Percentiles rank a stretch among this genome's conserved stretches.
phyloP scores from a whole-genome alignment of 2,113 vertebrate genomes.

The Mola mola region DNA sequence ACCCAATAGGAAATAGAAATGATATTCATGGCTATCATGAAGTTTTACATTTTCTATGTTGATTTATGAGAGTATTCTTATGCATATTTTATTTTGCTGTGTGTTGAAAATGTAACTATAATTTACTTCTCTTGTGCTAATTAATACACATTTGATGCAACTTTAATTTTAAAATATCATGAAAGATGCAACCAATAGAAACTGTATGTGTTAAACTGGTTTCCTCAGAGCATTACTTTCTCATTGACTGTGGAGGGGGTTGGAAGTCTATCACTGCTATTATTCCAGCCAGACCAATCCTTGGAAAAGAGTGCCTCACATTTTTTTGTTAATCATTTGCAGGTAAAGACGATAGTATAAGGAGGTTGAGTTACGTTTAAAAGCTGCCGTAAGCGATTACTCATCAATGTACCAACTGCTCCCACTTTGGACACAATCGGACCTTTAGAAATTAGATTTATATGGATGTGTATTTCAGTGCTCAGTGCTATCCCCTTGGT shows the following conservation, averaged over 20 bases:
- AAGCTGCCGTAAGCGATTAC: conserved; percentile 68
- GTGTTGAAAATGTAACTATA: no score
- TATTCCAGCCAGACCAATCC: conserved; percentile 44
- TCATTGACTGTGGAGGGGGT: conserved; percentile 50
- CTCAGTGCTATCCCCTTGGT: neutral
- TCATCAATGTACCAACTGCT: conserved; percentile 71
- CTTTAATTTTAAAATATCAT: no score
- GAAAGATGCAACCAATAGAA: conserved; percentile 14
- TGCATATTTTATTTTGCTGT: no score
- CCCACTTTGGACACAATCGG: conserved; percentile 30
- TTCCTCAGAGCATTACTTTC: conserved; percentile 29
- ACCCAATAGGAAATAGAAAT: neutral
- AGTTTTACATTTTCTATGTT: no score
- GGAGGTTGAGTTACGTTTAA: conserved; percentile 60
- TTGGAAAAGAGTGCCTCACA: conserved; percentile 34
- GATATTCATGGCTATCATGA: no score
- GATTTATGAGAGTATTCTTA: no score
- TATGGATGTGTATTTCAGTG: conserved; percentile 26
- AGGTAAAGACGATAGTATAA: conserved; percentile 66
- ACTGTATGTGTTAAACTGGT: conserved; percentile 9
- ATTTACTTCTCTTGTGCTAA: no score
- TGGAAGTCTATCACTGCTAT: conserved; percentile 35
- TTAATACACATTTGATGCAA: no score
- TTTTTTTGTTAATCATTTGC: conserved; percentile 52
- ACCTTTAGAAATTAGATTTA: conserved; percentile 39